These are phyloP conservation scores for Actinernus sp. DNA, from an alignment of 92 coral and sea anemone genomes.

Conservation along the genomic window DNA sequence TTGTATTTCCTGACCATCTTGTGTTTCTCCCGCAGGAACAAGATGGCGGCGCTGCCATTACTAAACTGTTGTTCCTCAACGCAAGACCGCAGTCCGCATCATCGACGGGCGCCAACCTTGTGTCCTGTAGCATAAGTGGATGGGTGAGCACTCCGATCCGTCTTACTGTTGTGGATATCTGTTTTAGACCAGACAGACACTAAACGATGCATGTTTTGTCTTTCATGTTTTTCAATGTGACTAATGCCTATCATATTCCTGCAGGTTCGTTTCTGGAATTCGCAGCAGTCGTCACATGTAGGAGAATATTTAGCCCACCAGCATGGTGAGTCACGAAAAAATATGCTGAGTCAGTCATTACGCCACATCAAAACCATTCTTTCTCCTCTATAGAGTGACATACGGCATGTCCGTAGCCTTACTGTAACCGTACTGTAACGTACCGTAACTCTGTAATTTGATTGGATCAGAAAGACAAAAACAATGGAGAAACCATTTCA, in stretches of 20 bases:
- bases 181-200: background rate
- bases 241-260: background rate
- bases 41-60: constrained; percentile 80
- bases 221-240: too few species aligned
- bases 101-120: constrained; percentile 77
- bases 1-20: background rate
- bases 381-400: too few species aligned
- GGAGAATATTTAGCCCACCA: constrained; percentile 90
- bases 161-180: background rate
- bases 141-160: constrained; percentile 61
- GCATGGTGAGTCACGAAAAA: constrained; percentile 80
- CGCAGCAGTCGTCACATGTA: constrained; percentile 64
- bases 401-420: too few species aligned
- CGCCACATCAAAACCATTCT: too few species aligned
- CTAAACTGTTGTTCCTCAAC: constrained; percentile 83
- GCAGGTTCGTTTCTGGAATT: constrained; percentile 97
- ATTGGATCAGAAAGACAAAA: too few species aligned
- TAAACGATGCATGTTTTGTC: too few species aligned
- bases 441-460: too few species aligned
- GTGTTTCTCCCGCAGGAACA: constrained; percentile 36
- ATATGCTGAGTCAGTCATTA: too few species aligned
- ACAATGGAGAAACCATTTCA: too few species aligned
- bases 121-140: constrained; percentile 90
- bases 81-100: constrained; percentile 85
- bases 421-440: too few species aligned